Evolutionary conservation across 2,113 vertebrate genomes (phyloP), one percentile per base, ranked within the genome.

Genomic region (Hippotragus niger): DNA sequence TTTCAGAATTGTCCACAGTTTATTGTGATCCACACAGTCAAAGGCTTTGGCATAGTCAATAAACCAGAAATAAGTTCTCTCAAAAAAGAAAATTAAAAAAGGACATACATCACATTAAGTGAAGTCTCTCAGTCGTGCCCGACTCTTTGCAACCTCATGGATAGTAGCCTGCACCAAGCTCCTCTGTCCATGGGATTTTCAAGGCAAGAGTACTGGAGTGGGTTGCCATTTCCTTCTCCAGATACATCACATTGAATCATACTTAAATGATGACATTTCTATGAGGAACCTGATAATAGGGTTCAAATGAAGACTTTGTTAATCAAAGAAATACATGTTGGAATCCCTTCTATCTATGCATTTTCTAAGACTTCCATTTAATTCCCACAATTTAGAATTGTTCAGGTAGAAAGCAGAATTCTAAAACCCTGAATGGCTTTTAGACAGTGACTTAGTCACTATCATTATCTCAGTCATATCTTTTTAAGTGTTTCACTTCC

Each of bases 301-400:
- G 13, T 74, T 96, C 62, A 64, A 78, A 89, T 87, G 47, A 96
- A 81, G 25, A 47, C 14, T 81, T 31, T 93, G 17, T 95, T 78
- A 45, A 64, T 80, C 43, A 60, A 93, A 93, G n/a, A 87, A 74
- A 94, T 52, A 86, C 2, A 47, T 60, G 6, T 43, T 60, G 23
- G 47, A 87, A 83, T 96, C 17, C 17, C n/a, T 90, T 90, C 47
- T 82, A 60, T 84, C 76, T 92, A 53, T 91, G 29, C 11, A 45
- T 47, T 50, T 91, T 94, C 36, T 94, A 84, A 71, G 84, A 57
- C 19, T 91, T 97, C 76, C 47, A 82, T 82, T 97, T 92, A 87
- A 47, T 94, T 90, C 43, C 27, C 40, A 19, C 93, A 86, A 78
- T 67, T 95, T 86, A 96, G 64, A 93, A 78, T 98, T 95, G 76